Conservation (phyloP, 2,888 invertebrate species). For the Heliconius aoede region DNA sequence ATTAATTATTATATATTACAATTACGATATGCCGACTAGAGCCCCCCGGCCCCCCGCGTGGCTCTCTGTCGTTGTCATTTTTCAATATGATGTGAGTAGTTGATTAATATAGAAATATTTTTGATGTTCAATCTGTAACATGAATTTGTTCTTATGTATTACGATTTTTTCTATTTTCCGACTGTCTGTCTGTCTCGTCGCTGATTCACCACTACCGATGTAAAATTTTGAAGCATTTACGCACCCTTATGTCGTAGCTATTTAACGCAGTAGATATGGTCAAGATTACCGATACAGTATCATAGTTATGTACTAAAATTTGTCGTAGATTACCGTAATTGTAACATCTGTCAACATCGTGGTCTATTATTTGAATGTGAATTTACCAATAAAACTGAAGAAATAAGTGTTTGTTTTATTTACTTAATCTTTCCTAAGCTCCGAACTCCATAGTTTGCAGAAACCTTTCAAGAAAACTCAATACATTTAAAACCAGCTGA, state of each 20-base stretch:
- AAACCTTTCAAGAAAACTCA: neutral
- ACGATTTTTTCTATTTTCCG: conserved; percentile 70
- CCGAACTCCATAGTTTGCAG: neutral
- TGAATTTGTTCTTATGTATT: conserved; percentile 73
- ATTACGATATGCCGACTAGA: conserved; percentile 28
- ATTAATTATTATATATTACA: conserved; percentile 50
- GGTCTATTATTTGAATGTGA: conserved; percentile 83
- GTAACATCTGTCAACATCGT: conserved; percentile 80
- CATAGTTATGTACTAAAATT: conserved; percentile 76
- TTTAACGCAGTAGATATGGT: conserved; percentile 75
- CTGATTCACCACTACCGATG: conserved; percentile 67
- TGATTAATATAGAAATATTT: conserved; percentile 79
- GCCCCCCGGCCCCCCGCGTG: conserved; percentile 50
- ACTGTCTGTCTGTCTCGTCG: conserved; percentile 59
- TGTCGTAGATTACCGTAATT: conserved; percentile 77
- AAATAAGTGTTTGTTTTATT: conserved; percentile 58
- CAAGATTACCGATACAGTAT: conserved; percentile 80
- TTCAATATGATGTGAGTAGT: conserved; percentile 74
- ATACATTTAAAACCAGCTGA: too few relatives aligned
- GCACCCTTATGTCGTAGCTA: conserved; percentile 78
- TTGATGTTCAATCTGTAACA: conserved; percentile 81
- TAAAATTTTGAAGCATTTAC: conserved; percentile 80
- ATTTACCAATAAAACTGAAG: conserved; percentile 82
- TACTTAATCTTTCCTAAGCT: conserved; percentile 23
- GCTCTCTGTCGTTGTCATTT: conserved; percentile 66